These are phyloP conservation scores for Sipha maydis DNA, from an alignment of 2,888 invertebrate species.

Conservation along the genomic window DNA sequence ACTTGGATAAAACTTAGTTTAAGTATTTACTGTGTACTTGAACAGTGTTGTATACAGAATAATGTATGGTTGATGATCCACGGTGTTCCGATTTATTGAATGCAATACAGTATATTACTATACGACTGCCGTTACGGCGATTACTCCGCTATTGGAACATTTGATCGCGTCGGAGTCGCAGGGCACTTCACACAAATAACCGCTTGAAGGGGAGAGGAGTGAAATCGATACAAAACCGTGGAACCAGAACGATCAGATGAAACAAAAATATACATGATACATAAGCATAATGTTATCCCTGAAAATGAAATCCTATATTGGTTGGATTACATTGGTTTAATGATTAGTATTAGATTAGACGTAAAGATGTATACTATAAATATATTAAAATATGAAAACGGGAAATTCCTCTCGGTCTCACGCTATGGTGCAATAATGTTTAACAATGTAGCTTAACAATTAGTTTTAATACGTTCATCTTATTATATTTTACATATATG, in stretches of 20 bases:
- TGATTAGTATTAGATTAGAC: too few relatives aligned
- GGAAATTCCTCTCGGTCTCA: too few relatives aligned
- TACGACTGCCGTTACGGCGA: not conserved
- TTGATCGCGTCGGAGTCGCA: not conserved
- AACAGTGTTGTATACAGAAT: too few relatives aligned
- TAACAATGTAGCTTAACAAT: too few relatives aligned
- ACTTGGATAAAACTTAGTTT: not conserved
- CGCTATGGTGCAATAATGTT: too few relatives aligned
- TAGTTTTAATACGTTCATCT: too few relatives aligned
- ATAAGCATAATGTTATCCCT: not conserved
- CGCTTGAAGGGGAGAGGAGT: not conserved
- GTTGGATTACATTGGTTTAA: too few relatives aligned
- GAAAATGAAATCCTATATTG: too few relatives aligned
- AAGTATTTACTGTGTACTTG: not conserved
- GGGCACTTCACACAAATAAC: not conserved
- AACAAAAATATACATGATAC: not conserved
- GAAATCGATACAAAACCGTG: not conserved
- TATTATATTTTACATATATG: too few relatives aligned
- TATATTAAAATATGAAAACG: too few relatives aligned
- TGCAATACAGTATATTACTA: not conserved
- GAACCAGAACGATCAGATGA: not conserved
- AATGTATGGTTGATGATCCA: not conserved
- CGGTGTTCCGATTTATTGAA: slow-evolving; percentile 16
- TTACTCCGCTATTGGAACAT: not conserved
- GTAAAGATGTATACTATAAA: too few relatives aligned